A percentile compares a stretch with the other conserved stretches of the same genome.
These are phyloP conservation scores for Mythimna impura DNA, from an alignment of 2,888 invertebrate species.

Conservation along the genomic window DNA sequence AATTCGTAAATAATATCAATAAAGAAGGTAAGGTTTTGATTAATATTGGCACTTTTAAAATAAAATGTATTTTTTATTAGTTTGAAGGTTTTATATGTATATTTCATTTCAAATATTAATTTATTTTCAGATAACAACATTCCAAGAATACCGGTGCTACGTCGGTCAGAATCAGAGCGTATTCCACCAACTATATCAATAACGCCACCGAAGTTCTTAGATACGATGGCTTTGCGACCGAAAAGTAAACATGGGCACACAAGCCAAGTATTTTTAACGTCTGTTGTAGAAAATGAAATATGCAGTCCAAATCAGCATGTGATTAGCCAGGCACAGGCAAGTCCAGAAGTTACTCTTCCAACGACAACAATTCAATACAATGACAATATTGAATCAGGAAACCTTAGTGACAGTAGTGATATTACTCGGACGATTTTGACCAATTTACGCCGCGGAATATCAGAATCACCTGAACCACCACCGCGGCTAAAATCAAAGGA, in stretches of 20 bases:
- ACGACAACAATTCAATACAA: conserved; percentile 42
- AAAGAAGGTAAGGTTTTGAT: conserved; percentile 68
- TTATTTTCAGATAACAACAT: conserved; percentile 84
- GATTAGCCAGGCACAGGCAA: conserved; percentile 49
- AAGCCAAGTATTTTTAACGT: conserved; percentile 91
- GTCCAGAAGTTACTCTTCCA: conserved; percentile 39
- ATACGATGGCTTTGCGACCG: conserved; percentile 95
- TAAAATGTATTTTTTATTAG: background rate
- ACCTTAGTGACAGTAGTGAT: conserved; percentile 86
- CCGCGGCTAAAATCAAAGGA: conserved; percentile 85
- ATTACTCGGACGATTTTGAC: conserved; percentile 83
- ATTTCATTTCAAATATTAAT: conserved; percentile 9
- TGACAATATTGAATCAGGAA: conserved; percentile 79
- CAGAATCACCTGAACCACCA: conserved; percentile 87
- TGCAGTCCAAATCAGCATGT: conserved; percentile 65
- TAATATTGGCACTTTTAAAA: background rate
- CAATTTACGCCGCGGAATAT: conserved; percentile 83
- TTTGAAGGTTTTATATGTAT: background rate
- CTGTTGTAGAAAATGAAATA: conserved; percentile 78
- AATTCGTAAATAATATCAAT: conserved; percentile 44
- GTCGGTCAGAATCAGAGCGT: conserved; percentile 88
- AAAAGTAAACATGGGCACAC: conserved; percentile 91
- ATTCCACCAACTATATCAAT: conserved; percentile 81
- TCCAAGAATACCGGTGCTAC: conserved; percentile 83
- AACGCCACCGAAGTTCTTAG: conserved; percentile 92